Evolutionary conservation across 2,797 vertebrate species (phyloP).

Genomic region (Neosilurus hyrtlii): DNA sequence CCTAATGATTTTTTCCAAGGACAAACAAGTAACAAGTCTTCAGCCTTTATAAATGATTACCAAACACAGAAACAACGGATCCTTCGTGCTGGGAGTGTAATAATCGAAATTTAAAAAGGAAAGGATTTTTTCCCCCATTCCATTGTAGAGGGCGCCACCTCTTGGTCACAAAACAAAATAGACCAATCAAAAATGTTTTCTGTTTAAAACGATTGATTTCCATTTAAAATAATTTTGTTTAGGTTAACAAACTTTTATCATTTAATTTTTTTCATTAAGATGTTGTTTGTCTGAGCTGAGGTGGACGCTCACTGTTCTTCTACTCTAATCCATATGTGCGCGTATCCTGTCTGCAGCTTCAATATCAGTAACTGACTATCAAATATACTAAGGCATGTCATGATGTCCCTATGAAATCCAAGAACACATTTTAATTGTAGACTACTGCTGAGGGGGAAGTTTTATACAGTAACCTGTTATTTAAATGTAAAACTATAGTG

Average conservation of each 20-base stretch:
- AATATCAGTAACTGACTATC: too few species aligned
- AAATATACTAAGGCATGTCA: background rate
- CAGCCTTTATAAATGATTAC: conserved; percentile 47
- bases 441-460: background rate
- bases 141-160: conserved; percentile 81
- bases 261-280: conserved; percentile 73
- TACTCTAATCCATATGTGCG: background rate
- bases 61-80: conserved; percentile 68
- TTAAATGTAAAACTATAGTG: background rate
- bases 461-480: background rate
- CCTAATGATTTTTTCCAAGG: conserved; percentile 50
- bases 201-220: background rate
- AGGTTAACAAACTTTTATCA: conserved; percentile 53
- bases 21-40: conserved; percentile 43
- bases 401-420: background rate
- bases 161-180: conserved; percentile 62
- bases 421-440: background rate
- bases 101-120: background rate
- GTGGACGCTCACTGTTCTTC: conserved; percentile 60
- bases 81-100: conserved; percentile 35
- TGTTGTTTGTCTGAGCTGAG: conserved; percentile 67
- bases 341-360: background rate
- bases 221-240: background rate
- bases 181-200: background rate
- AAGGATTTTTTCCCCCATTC: conserved; percentile 58